These are phyloP conservation scores for Rhadina sibilatrix DNA, from an alignment of 2,113 vertebrate species.

Conservation along the genomic window DNA sequence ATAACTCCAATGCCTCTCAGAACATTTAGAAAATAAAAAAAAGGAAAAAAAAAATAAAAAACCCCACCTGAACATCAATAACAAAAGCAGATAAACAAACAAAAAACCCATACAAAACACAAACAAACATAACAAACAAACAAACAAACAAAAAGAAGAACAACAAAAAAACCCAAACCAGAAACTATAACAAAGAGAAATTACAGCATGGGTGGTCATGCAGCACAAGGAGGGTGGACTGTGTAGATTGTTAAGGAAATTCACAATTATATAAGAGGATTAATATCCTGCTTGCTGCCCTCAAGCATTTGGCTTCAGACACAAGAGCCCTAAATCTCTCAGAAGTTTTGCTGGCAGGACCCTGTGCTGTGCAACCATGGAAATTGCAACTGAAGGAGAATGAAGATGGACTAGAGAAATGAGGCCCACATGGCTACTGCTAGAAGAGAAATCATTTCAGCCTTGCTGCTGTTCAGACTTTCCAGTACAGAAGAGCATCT, in stretches of 20 bases:
- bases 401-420: background rate
- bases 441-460: background rate
- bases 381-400: background rate
- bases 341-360: background rate
- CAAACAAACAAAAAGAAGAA: background rate
- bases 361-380: background rate
- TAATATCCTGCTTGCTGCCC: background rate
- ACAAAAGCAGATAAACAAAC: background rate
- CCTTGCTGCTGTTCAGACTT: background rate
- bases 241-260: background rate
- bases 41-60: background rate
- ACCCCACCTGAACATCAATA: background rate
- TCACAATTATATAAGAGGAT: background rate
- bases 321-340: background rate
- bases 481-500: background rate
- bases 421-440: fast-evolving
- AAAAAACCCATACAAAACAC: background rate
- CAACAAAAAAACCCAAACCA: background rate
- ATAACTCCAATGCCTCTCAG: background rate
- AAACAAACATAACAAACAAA: background rate
- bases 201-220: background rate
- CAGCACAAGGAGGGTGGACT: background rate
- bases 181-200: background rate
- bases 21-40: background rate
- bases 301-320: background rate